Evolutionary conservation across 2,113 vertebrate genomes (phyloP).

Genomic region (Trochalopteron elliotii): DNA sequence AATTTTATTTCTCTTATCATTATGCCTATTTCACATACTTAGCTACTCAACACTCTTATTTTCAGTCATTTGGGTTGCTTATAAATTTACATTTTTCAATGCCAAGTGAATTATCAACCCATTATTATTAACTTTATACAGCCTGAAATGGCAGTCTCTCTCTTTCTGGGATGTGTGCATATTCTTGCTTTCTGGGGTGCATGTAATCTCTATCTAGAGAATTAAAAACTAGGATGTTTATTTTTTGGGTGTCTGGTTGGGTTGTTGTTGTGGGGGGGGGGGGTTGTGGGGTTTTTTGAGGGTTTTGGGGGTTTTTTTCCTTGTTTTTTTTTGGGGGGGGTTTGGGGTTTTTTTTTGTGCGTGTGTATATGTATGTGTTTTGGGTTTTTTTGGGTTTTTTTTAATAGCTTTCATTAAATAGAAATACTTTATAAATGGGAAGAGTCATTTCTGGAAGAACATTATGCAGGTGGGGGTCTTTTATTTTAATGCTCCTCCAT

Average conservation of each 20-base stretch:
- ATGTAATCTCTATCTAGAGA: background rate
- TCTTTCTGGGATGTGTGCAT: slow-evolving; percentile 4
- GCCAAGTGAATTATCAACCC: slow-evolving; percentile 52
- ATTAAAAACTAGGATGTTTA: slow-evolving; percentile 10
- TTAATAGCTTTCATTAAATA: slow-evolving; percentile 20
- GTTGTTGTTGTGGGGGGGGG: too few species aligned
- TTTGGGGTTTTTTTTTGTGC: too few species aligned
- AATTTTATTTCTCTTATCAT: slow-evolving; percentile 61
- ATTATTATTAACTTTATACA: slow-evolving; percentile 56
- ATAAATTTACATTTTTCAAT: slow-evolving; percentile 68
- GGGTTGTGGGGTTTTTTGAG: too few species aligned
- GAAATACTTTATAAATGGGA: slow-evolving; percentile 25
- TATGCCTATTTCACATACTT: slow-evolving; percentile 58
- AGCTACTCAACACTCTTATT: slow-evolving; percentile 58
- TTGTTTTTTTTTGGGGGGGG: too few species aligned
- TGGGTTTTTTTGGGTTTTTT: background rate
- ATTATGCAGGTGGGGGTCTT: slow-evolving; percentile 21
- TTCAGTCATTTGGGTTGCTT: slow-evolving; percentile 64
- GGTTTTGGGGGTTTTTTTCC: too few species aligned
- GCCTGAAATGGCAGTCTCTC: slow-evolving; percentile 5
- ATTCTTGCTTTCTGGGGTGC: background rate
- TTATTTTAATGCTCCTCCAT: slow-evolving; percentile 50
- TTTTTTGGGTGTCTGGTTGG: background rate
- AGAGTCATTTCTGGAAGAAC: slow-evolving; percentile 34
- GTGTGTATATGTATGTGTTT: too few species aligned